Conservation (phyloP, 2,797 vertebrate species). For the Amazona finschi region DNA sequence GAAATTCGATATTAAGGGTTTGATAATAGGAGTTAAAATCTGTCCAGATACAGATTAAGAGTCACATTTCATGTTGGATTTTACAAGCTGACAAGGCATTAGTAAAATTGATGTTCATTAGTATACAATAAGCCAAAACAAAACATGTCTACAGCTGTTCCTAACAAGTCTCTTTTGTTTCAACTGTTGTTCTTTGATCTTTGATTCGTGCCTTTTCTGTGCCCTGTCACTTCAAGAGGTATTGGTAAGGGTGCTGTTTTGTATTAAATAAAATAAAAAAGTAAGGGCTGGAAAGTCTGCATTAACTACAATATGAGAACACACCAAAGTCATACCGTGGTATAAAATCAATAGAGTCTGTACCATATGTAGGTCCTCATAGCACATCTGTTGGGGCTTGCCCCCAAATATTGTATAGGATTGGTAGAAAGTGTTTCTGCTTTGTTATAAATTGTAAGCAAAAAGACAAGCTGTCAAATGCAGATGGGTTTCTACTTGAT, state of each 20-base stretch:
- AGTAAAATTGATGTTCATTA: not conserved
- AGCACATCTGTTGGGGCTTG: slow-evolving; percentile 6
- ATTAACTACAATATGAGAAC: not conserved
- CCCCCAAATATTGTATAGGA: not conserved
- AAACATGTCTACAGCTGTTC: not conserved
- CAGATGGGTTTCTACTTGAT: slow-evolving; percentile 35
- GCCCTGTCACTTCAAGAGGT: not conserved
- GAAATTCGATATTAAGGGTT: not conserved
- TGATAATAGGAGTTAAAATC: not conserved
- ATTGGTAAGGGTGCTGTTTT: not conserved
- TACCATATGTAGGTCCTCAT: not conserved
- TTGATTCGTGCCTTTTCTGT: not conserved
- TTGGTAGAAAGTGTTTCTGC: not conserved
- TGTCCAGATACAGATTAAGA: not conserved
- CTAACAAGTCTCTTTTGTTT: not conserved
- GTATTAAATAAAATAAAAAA: not conserved
- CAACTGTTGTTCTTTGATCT: not conserved
- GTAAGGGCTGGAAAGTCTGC: not conserved
- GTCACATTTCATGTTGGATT: not conserved
- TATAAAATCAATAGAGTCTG: not conserved
- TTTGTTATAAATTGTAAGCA: slow-evolving; percentile 34
- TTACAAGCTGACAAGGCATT: not conserved
- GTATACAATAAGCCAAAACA: not conserved
- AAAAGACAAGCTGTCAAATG: slow-evolving; percentile 8
- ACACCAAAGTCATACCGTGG: not conserved